These are phyloP conservation scores for Hypolimnas misippus DNA, from an alignment of 2,888 invertebrate genomes.

Conservation along the genomic window DNA sequence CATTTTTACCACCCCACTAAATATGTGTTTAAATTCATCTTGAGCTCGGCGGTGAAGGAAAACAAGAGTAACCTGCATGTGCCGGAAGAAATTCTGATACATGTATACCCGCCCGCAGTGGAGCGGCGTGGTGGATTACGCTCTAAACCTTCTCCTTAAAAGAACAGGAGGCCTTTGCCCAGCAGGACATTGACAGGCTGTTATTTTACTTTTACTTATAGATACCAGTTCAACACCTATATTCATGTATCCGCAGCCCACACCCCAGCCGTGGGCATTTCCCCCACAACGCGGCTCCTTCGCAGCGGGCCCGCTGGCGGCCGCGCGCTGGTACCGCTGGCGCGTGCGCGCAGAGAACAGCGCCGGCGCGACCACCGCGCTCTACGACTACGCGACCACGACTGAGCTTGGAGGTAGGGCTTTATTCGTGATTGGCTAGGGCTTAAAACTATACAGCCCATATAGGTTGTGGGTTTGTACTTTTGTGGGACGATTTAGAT, in stretches of 20 bases:
- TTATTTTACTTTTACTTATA: not conserved
- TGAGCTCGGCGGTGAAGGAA: not conserved
- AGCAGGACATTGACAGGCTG: slow-evolving; percentile 35
- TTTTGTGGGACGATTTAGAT: no score
- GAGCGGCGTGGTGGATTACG: no score
- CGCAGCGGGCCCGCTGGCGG: slow-evolving; percentile 77
- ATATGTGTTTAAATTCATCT: not conserved
- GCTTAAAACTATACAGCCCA: no score
- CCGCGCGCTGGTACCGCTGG: slow-evolving; percentile 86
- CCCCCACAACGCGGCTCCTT: slow-evolving; percentile 64
- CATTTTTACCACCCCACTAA: no score
- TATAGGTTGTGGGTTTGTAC: no score
- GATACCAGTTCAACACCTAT: no score
- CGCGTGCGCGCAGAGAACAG: slow-evolving; percentile 85
- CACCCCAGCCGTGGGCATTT: slow-evolving; percentile 51
- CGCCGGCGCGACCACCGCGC: slow-evolving; percentile 83
- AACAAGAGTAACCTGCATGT: not conserved
- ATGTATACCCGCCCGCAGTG: no score
- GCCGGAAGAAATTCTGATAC: no score
- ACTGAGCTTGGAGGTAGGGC: slow-evolving; percentile 83
- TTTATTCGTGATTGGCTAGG: no score
- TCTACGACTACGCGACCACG: slow-evolving; percentile 85
- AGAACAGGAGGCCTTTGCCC: no score
- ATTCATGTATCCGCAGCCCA: not conserved
- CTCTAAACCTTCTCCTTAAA: no score